Evolutionary conservation across 2,888 invertebrate species (phyloP).

Genomic region (Oscheius sp.): DNA sequence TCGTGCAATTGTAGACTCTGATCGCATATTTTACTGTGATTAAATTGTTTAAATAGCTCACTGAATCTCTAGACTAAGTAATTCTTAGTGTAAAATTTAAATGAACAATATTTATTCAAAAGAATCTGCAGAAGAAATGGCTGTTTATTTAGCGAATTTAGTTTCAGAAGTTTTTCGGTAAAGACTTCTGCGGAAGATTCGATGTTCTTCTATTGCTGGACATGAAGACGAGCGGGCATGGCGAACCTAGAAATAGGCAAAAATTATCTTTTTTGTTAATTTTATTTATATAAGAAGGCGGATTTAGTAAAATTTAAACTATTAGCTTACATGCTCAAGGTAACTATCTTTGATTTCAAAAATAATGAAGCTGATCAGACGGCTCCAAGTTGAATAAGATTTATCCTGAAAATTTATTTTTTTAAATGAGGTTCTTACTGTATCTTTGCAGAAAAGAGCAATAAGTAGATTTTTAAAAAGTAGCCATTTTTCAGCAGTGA

Average conservation of each 20-base stretch:
- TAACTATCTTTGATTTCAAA: slow-evolving; percentile 68
- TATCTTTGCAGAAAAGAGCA: slow-evolving; percentile 51
- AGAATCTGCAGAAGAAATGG: slow-evolving; percentile 2
- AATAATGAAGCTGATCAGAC: slow-evolving; percentile 64
- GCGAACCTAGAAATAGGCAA: slow-evolving; percentile 62
- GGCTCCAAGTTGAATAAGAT: slow-evolving; percentile 56
- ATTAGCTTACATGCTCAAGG: slow-evolving; percentile 58
- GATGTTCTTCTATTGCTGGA: slow-evolving; percentile 48
- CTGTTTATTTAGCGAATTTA: slow-evolving; percentile 6
- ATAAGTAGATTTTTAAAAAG: slow-evolving; percentile 64
- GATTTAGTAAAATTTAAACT: neutral
- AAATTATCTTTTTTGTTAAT: neutral
- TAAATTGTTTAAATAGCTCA: slow-evolving; percentile 9
- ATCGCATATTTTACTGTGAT: slow-evolving; percentile 22
- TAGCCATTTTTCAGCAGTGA: slow-evolving; percentile 67
- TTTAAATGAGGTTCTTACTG: neutral
- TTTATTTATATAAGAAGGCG: neutral
- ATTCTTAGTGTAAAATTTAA: too few species aligned
- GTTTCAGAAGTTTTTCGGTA: slow-evolving; percentile 26
- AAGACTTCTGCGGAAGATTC: slow-evolving; percentile 26
- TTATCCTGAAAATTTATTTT: slow-evolving; percentile 46
- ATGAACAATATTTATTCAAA: neutral
- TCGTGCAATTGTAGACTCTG: neutral
- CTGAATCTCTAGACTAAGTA: too few species aligned
- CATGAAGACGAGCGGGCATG: slow-evolving; percentile 64